These are phyloP conservation scores for Bergia sp. DNA, from an alignment of 92 coral and sea anemone genomes.

Conservation along the genomic window DNA sequence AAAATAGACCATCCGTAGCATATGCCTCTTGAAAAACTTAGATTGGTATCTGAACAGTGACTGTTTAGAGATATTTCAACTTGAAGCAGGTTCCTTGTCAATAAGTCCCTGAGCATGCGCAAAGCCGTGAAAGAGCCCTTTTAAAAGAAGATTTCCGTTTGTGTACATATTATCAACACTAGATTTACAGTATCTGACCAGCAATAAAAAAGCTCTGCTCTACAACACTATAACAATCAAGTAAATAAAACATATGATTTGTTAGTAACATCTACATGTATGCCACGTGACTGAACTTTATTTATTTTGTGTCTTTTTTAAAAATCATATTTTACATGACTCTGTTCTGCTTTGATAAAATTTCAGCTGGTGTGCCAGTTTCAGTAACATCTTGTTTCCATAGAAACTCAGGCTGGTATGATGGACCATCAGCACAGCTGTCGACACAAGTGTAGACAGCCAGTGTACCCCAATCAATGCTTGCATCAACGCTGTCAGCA, in stretches of 20 bases:
- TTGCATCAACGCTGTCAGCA: conserved; percentile 80
- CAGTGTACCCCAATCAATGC: conserved; percentile 98
- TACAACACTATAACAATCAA: too few relatives aligned
- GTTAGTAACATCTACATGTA: not conserved
- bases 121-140: too few relatives aligned
- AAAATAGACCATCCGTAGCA: too few relatives aligned
- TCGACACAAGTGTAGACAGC: conserved; percentile 83
- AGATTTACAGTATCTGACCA: too few relatives aligned
- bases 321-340: not conserved
- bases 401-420: conserved; percentile 82
- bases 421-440: conserved; percentile 66
- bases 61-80: too few relatives aligned
- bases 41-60: too few relatives aligned
- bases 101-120: too few relatives aligned
- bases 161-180: too few relatives aligned
- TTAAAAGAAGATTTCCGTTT: too few relatives aligned
- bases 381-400: conserved; percentile 99
- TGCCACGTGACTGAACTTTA: not conserved
- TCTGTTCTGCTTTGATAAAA: conserved; percentile 48
- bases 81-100: too few relatives aligned
- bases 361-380: conserved; percentile 81
- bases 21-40: too few relatives aligned
- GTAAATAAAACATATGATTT: not conserved
- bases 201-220: too few relatives aligned
- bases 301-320: not conserved